Conservation (phyloP, 1,140 invertebrate genomes). For the Mizuhopecten yessoensis region DNA sequence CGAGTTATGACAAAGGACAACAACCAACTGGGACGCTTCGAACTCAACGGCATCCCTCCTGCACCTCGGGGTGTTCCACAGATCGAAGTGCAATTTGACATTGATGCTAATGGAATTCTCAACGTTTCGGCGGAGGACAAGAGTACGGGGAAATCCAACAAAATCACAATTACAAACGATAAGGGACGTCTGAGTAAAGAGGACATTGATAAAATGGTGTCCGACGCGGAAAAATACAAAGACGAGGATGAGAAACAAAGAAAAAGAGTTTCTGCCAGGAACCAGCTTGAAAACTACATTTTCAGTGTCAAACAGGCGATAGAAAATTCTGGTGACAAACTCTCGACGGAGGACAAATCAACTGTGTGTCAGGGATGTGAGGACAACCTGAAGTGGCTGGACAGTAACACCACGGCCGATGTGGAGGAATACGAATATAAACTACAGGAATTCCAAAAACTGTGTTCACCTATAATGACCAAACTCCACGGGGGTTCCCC, state of each 20-base stretch:
- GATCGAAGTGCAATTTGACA: slow-evolving; percentile 86
- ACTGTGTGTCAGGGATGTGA: not conserved
- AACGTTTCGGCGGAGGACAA: slow-evolving; percentile 90
- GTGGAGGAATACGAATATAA: slow-evolving; percentile 81
- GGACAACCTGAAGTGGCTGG: too few relatives aligned
- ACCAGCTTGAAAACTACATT: slow-evolving; percentile 70
- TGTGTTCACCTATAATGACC: too few relatives aligned
- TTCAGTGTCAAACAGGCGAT: slow-evolving; percentile 96
- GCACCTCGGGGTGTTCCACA: slow-evolving; percentile 86
- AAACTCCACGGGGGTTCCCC: slow-evolving; percentile 28
- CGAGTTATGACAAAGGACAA: slow-evolving; percentile 92
- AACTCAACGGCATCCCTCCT: slow-evolving; percentile 86
- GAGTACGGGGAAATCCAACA: slow-evolving; percentile 92
- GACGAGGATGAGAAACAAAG: slow-evolving; percentile 90
- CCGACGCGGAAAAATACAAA: slow-evolving; percentile 85
- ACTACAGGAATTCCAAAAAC: slow-evolving; percentile 80
- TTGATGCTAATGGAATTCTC: slow-evolving; percentile 85
- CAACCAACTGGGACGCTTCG: slow-evolving; percentile 85
- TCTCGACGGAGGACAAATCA: slow-evolving; percentile 80
- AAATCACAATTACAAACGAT: slow-evolving; percentile 84
- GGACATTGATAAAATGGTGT: slow-evolving; percentile 85
- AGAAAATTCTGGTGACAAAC: slow-evolving; percentile 86
- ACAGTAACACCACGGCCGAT: not conserved
- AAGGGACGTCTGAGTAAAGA: slow-evolving; percentile 85
- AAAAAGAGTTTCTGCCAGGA: slow-evolving; percentile 93